Percentiles rank a stretch among this genome's conserved stretches.
These are phyloP conservation scores for Beris morrisii DNA, from an alignment of 2,888 invertebrate genomes.

Conservation along the genomic window DNA sequence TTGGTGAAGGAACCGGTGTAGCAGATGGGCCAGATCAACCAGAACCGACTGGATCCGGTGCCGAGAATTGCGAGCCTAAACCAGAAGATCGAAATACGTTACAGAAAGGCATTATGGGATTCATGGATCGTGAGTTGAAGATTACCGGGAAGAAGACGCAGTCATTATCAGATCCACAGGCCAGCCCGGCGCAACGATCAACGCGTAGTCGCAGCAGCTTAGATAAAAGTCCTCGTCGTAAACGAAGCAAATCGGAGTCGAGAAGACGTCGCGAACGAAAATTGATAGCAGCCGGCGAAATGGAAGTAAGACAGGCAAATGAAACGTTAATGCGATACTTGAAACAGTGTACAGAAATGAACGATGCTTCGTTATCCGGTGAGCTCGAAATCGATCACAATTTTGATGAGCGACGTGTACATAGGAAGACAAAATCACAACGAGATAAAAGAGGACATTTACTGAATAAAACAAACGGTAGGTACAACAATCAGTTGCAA, in stretches of 20 bases:
- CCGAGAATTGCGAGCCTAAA: slow-evolving; percentile 11
- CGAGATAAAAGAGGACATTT: slow-evolving; percentile 54
- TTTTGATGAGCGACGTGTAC: slow-evolving; percentile 54
- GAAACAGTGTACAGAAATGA: slow-evolving; percentile 57
- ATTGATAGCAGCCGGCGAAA: slow-evolving; percentile 55
- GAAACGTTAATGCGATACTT: slow-evolving; percentile 56
- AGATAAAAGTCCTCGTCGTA: slow-evolving; percentile 56
- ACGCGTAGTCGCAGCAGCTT: slow-evolving; percentile 54
- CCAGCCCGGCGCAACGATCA: slow-evolving; percentile 56
- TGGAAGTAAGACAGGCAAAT: slow-evolving; percentile 56
- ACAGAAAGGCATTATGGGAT: slow-evolving; percentile 55
- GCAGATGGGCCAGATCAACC: background rate
- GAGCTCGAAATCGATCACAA: slow-evolving; percentile 57
- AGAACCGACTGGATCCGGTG: background rate
- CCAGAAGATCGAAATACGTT: slow-evolving; percentile 42
- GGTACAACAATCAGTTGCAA: too few relatives aligned
- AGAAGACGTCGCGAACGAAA: slow-evolving; percentile 54
- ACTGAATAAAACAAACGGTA: slow-evolving; percentile 49
- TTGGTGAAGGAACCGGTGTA: background rate
- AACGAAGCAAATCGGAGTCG: slow-evolving; percentile 57
- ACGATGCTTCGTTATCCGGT: slow-evolving; percentile 56
- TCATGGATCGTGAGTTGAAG: slow-evolving; percentile 55
- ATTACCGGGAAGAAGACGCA: slow-evolving; percentile 50
- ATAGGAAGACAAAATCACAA: slow-evolving; percentile 56
- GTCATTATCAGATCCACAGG: slow-evolving; percentile 55